These are phyloP conservation scores for Drosophila ambigua DNA, from an alignment of 1,140 invertebrate genomes.

Conservation along the genomic window DNA sequence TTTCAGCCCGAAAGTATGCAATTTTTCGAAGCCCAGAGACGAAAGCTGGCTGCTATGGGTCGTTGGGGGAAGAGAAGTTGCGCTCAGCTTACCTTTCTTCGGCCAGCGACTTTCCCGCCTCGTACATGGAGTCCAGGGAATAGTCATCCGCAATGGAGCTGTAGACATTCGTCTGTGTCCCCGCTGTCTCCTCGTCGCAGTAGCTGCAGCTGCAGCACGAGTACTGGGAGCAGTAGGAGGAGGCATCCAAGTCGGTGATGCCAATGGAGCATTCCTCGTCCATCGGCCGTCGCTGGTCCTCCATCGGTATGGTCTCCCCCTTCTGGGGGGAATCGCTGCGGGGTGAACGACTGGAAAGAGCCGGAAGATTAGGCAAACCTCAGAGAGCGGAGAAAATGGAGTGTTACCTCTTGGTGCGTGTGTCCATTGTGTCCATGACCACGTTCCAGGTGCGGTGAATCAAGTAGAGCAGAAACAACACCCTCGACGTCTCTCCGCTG, in stretches of 20 bases:
- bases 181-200: constrained; percentile 79
- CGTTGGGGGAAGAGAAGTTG: background rate
- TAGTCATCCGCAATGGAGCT: constrained; percentile 75
- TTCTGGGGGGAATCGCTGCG: constrained; percentile 39
- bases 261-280: constrained; percentile 82
- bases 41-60: constrained; percentile 19
- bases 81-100: constrained; percentile 70
- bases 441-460: constrained; percentile 89
- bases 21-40: background rate
- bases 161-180: constrained; percentile 61
- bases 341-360: constrained; percentile 49
- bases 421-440: constrained; percentile 86
- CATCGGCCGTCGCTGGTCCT: constrained; percentile 12
- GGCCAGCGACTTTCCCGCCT: constrained; percentile 47
- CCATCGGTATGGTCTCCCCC: constrained; percentile 11
- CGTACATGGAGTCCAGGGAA: constrained; percentile 73
- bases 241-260: constrained; percentile 77
- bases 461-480: constrained; percentile 88
- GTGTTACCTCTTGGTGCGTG: constrained; percentile 85
- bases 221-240: constrained; percentile 85
- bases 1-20: constrained; percentile 24
- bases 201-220: constrained; percentile 86
- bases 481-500: constrained; percentile 85
- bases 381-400: background rate
- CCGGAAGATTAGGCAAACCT: background rate